A percentile compares a stretch with the other conserved stretches of the same genome.
Evolutionary conservation across 2,888 invertebrate species (phyloP).

Genomic region (Hirudinaria manillensis): DNA sequence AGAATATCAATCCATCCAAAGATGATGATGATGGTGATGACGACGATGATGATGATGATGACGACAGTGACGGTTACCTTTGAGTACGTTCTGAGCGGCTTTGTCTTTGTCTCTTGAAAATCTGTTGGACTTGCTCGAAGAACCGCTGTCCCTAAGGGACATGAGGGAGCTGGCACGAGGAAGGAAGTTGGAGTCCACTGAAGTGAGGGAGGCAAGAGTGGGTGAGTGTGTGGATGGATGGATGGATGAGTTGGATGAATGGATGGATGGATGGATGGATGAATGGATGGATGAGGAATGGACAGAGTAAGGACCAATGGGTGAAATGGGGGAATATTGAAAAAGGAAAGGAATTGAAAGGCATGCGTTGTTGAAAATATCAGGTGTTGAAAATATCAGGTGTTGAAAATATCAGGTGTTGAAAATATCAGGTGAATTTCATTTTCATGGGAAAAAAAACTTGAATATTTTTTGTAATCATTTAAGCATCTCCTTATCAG

Average conservation of each 20-base stretch:
- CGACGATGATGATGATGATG: neutral
- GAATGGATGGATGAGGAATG: neutral
- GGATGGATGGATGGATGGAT: neutral
- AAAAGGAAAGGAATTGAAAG: neutral
- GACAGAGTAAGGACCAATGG: neutral
- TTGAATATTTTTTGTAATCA: too few relatives aligned
- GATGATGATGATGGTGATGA: conserved; percentile 6
- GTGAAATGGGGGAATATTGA: neutral
- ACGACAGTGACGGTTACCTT: neutral
- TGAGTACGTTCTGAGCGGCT: neutral
- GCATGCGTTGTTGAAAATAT: too few relatives aligned
- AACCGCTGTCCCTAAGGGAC: conserved; percentile 82
- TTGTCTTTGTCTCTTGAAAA: neutral
- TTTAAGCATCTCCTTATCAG: too few relatives aligned
- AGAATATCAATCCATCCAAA: too few relatives aligned
- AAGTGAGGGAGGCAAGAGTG: too few relatives aligned
- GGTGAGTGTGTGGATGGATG: too few relatives aligned
- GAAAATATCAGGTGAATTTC: too few relatives aligned
- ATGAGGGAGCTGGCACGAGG: conserved; percentile 73
- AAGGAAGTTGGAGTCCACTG: conserved; percentile 28
- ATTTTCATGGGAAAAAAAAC: too few relatives aligned
- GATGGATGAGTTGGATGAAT: too few relatives aligned
- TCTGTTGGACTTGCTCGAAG: conserved; percentile 42
- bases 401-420: too few relatives aligned
- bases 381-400: too few relatives aligned